Percentiles rank a stretch among this genome's conserved stretches.
phyloP scores from a whole-genome alignment of 2,113 vertebrate genomes.

The Gnathonemus longibarbis region DNA sequence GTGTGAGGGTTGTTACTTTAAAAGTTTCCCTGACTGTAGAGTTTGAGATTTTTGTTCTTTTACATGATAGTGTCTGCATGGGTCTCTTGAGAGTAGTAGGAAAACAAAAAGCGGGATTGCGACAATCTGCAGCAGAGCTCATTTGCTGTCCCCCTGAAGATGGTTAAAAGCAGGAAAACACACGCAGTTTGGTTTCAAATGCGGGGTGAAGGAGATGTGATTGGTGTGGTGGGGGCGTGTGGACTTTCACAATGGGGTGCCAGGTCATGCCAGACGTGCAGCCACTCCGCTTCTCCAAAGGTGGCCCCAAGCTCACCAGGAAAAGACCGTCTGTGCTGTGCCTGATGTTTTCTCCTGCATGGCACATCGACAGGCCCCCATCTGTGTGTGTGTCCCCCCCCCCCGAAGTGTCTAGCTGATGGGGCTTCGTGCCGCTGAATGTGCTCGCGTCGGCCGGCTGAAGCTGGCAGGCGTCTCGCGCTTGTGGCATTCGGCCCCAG shows the following conservation, averaged over 20 bases:
- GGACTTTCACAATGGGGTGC: neutral
- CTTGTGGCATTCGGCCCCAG: neutral
- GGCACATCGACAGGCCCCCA: neutral
- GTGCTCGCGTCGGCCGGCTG: neutral
- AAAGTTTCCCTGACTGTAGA: neutral
- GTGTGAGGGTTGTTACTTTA: neutral
- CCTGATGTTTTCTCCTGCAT: neutral
- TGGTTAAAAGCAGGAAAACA: neutral
- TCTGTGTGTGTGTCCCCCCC: neutral
- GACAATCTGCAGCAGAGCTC: neutral
- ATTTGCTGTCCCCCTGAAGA: neutral
- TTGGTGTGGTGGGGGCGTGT: neutral
- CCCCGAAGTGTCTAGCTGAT: neutral
- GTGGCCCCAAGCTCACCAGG: neutral
- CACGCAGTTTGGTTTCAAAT: neutral
- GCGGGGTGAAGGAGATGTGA: neutral
- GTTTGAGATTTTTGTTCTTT: neutral
- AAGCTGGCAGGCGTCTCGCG: neutral
- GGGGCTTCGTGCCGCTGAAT: neutral
- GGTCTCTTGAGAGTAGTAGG: neutral
- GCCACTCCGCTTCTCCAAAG: neutral
- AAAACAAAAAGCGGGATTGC: neutral
- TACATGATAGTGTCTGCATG: neutral
- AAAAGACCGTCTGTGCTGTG: neutral
- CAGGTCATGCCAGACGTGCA: neutral